Evolutionary conservation across 2,113 vertebrate genomes (phyloP), one percentile per base, ranked within the genome.

Genomic region (Mus pahari): DNA sequence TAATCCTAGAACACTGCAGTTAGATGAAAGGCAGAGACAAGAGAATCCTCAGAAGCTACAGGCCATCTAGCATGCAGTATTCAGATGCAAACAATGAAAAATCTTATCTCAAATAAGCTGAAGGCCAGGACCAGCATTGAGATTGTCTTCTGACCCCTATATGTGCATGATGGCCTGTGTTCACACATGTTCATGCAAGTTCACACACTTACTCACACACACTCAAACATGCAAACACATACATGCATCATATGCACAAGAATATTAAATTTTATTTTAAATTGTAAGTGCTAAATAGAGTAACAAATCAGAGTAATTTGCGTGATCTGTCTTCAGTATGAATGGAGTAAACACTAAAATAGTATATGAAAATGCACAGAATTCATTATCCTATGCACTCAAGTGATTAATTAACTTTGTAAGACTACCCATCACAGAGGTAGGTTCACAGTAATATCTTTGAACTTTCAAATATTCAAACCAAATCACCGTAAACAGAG

Each of bases 261-360:
- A 31, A 45, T 45, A 45, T 33, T 45, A 28, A 45, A 84, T 20
- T 17, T 1, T 64, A 64, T 64, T 84, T 64, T 8, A 45, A 64
- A 64, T 42, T 64, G 17, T 64, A 64, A 42, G 14, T 5, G 1
- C 33, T 39, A 33, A 83, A 33, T 74, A 71, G 3, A 94, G 22
- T 7, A 75, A 89, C 20, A 86, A 89, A 48, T n/a, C 10, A 28
- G 20, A 93, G 36, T 66, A 70, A 88, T 7, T 39, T 83, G 4
- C 24, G 55, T 22, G 12, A 1, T 78, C 58, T 7, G 55, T 1
- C 62, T 62, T 50, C 68, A n/a, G 20, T 17, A 7, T 7, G 12
- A 71, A 66, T 16, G 55, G 26, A 84, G 17, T 62, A 90, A 95
- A 94, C 87, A 73, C 62, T 91, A 58, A 86, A 90, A 53, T 45